Conservation (phyloP, 2,888 invertebrate species). For the Hemicrepidius hirtus region DNA sequence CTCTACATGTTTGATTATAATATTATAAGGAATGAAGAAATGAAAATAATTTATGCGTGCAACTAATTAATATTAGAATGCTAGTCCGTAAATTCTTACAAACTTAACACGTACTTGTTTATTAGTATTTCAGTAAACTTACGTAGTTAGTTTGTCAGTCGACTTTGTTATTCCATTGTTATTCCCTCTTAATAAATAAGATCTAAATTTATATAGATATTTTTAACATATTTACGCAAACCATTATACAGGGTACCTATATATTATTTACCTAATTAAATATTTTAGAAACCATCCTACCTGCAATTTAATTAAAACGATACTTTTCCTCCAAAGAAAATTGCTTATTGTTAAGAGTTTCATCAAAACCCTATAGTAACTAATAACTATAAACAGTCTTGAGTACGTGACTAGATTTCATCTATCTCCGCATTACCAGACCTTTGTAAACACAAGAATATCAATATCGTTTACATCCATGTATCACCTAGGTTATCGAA, state of each 20-base stretch:
- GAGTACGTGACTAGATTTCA: too few relatives aligned
- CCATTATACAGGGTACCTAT: not conserved
- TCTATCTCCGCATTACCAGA: too few relatives aligned
- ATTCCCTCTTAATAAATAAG: not conserved
- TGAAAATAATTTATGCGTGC: constrained; percentile 1
- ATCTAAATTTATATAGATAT: not conserved
- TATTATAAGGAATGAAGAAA: not conserved
- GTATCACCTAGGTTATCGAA: too few relatives aligned
- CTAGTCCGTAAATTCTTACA: not conserved
- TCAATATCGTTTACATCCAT: too few relatives aligned
- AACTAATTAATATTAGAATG: not conserved
- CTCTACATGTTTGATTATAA: not conserved
- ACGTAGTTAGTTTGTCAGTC: not conserved
- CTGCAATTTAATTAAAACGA: too few relatives aligned
- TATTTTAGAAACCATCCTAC: too few relatives aligned
- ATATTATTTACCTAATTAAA: not conserved
- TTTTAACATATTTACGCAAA: not conserved
- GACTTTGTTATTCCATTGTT: constrained; percentile 10
- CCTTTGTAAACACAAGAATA: too few relatives aligned
- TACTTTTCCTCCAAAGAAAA: too few relatives aligned
- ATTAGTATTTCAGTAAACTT: not conserved
- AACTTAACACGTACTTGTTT: not conserved
- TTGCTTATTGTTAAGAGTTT: too few relatives aligned
- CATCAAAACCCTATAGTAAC: too few relatives aligned
- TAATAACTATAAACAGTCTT: too few relatives aligned